A percentile compares a stretch with the other conserved stretches of the same genome.
phyloP scores from a whole-genome alignment of 2,888 invertebrate species.

The Pseudeuparius sepicola region DNA sequence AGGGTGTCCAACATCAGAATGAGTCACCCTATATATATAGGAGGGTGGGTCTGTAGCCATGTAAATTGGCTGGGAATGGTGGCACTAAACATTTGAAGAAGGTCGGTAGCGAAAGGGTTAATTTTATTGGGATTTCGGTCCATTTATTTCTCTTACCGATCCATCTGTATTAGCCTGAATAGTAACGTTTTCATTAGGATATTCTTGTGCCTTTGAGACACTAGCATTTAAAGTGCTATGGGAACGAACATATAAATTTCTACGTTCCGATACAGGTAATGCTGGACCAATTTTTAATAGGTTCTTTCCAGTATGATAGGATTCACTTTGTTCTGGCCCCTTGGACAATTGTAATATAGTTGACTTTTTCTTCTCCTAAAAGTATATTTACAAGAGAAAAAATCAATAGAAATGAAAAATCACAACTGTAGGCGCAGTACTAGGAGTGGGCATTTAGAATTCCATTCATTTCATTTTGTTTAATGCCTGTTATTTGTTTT shows the following conservation, averaged over 20 bases:
- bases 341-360: conserved; percentile 26
- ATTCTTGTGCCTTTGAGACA: conserved; percentile 24
- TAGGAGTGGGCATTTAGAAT: conserved; percentile 39
- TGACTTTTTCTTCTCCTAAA: conserved; percentile 34
- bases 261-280: conserved; percentile 29
- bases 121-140: too few relatives aligned
- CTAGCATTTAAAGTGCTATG: conserved; percentile 41
- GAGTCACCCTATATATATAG: too few relatives aligned
- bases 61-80: too few relatives aligned
- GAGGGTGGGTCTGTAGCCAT: too few relatives aligned
- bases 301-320: conserved; percentile 27
- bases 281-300: conserved; percentile 37
- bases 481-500: too few relatives aligned
- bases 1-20: too few relatives aligned
- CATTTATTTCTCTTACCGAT: too few relatives aligned
- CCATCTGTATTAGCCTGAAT: too few relatives aligned
- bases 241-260: conserved; percentile 38
- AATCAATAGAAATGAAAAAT: conserved; percentile 14
- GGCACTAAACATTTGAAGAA: too few relatives aligned
- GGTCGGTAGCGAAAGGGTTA: too few relatives aligned
- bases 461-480: too few relatives aligned
- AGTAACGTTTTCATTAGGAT: too few relatives aligned
- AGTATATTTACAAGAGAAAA: conserved; percentile 11
- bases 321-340: conserved; percentile 24
- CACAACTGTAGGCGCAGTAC: conserved; percentile 35